Evolutionary conservation across 1,140 invertebrate genomes (phyloP).

Genomic region (Brachystomella parvula): DNA sequence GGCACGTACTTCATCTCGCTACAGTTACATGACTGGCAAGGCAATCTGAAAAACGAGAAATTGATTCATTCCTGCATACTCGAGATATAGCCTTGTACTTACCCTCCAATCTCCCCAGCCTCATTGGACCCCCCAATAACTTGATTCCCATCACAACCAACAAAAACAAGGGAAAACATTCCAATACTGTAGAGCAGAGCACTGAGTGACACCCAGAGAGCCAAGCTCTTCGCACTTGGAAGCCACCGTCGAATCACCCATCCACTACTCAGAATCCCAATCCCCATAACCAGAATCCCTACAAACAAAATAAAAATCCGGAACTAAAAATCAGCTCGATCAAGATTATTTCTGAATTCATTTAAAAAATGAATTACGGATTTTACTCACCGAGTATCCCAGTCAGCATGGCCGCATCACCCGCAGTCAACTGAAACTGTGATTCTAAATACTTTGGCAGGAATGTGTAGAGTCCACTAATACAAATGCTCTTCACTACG

Average conservation of each 20-base stretch:
- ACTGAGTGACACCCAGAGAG: conserved; percentile 81
- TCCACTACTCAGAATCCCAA: conserved; percentile 41
- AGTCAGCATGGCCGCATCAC: conserved; percentile 82
- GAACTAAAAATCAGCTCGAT: too few relatives aligned
- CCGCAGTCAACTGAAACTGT: conserved; percentile 78
- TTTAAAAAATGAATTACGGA: conserved; percentile 1
- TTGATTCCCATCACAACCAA: conserved; percentile 25
- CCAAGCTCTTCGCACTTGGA: conserved; percentile 73
- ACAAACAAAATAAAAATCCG: conserved; percentile 41
- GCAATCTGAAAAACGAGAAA: background rate
- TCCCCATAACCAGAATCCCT: conserved; percentile 84
- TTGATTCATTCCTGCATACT: background rate
- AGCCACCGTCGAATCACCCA: conserved; percentile 75
- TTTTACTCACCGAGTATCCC: conserved; percentile 50
- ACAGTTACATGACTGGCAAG: conserved; percentile 15
- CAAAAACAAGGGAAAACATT: conserved; percentile 39
- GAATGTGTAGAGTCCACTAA: conserved; percentile 85
- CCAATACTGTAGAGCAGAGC: conserved; percentile 75
- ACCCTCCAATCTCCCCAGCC: too few relatives aligned
- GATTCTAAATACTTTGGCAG: conserved; percentile 87
- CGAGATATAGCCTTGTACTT: background rate
- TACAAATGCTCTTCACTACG: conserved; percentile 79
- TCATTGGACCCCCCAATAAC: background rate
- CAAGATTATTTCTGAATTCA: background rate
- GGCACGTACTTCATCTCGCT: conserved; percentile 23